A percentile compares a stretch with the other conserved stretches of the same genome.
Conservation (phyloP, 1,140 invertebrate genomes). For the Drosophila orena region DNA sequence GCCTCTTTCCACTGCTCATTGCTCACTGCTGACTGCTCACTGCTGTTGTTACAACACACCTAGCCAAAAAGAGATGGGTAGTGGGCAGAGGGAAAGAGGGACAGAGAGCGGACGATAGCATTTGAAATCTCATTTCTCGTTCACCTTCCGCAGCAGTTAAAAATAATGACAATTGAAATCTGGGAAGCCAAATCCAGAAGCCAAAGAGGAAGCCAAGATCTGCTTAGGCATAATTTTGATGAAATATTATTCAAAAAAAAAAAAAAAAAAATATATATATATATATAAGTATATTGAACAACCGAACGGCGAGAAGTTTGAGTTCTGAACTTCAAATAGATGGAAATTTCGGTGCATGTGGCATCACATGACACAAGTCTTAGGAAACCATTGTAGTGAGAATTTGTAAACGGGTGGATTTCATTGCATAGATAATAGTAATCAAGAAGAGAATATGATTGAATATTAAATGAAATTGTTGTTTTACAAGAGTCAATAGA, state of each 20-base stretch:
- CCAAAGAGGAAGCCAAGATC: constrained; percentile 9
- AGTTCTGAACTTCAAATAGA: constrained; percentile 17
- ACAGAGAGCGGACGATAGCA: constrained; percentile 28
- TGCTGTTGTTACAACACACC: constrained; percentile 49
- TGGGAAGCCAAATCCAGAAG: constrained; percentile 37
- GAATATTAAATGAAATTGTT: too few relatives aligned
- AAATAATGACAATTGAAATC: constrained; percentile 79
- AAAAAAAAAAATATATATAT: too few relatives aligned
- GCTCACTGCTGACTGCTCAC: too few relatives aligned
- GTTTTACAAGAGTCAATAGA: background rate
- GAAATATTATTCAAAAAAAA: constrained; percentile 46
- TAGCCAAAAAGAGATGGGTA: constrained; percentile 4
- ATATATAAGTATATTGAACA: constrained; percentile 27
- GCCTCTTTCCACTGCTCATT: constrained; percentile 21
- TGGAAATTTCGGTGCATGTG: background rate
- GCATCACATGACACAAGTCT: background rate
- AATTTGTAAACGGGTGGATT: background rate
- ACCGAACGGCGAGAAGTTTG: background rate
- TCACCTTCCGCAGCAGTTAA: constrained; percentile 76
- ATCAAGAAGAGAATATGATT: background rate
- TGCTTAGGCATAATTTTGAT: constrained; percentile 45
- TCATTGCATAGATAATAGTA: background rate
- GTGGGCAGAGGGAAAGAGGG: constrained; percentile 2
- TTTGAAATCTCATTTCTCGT: constrained; percentile 53
- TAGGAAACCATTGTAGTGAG: background rate